These are phyloP conservation scores for Apodemia zela DNA, from an alignment of 2,888 invertebrate genomes.

Conservation along the genomic window DNA sequence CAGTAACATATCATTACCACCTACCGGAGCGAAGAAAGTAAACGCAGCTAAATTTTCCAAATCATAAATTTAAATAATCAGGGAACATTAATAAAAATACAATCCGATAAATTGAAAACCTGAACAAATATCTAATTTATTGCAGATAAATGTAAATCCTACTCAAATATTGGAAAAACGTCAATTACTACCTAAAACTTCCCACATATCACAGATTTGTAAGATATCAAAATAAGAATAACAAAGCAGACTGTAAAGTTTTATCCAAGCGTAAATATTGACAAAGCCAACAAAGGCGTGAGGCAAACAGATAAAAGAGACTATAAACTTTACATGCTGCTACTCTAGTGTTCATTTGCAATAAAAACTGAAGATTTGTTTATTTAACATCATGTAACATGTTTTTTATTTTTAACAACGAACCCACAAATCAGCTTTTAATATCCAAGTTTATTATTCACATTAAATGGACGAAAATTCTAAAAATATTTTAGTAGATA, in stretches of 20 bases:
- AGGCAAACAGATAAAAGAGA: constrained; percentile 9
- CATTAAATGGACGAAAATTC: background rate
- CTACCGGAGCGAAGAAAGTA: too few species aligned
- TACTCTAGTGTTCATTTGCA: constrained; percentile 13
- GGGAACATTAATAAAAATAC: too few species aligned
- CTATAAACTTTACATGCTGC: constrained; percentile 6
- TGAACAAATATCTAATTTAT: too few species aligned
- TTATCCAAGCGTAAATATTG: constrained; percentile 10
- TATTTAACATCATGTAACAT: background rate
- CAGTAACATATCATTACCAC: too few species aligned
- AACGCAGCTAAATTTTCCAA: too few species aligned
- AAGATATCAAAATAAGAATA: constrained; percentile 4
- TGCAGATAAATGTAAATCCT: too few species aligned
- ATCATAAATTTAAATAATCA: too few species aligned
- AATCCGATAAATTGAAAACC: too few species aligned
- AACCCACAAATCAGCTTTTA: constrained; percentile 3
- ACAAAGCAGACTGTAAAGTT: background rate
- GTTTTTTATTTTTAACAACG: background rate
- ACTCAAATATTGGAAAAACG: background rate
- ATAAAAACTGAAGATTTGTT: constrained; percentile 12
- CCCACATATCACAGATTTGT: background rate
- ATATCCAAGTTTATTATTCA: too few species aligned
- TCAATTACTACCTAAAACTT: background rate
- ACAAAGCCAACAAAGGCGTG: constrained; percentile 6
- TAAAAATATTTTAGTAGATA: too few species aligned